Evolutionary conservation across 1,140 invertebrate genomes (phyloP).

Genomic region (Heliconius eleuchia): DNA sequence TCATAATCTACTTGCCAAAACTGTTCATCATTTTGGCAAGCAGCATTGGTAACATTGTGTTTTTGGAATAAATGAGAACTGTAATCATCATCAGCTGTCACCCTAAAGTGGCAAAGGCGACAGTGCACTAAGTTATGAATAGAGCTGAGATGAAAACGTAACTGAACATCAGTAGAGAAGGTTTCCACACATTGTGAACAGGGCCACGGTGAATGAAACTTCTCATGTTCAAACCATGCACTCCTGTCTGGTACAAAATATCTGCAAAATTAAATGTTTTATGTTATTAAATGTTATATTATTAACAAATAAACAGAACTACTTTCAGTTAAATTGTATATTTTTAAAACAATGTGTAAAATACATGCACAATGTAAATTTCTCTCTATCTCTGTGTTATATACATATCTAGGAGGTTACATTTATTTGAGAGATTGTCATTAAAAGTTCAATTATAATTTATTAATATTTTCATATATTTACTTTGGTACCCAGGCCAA

Average conservation of each 20-base stretch:
- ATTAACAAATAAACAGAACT: not conserved
- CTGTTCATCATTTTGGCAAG: conserved; percentile 55
- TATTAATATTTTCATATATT: no score
- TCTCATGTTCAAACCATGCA: conserved; percentile 60
- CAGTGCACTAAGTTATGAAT: conserved; percentile 74
- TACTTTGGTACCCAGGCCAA: no score
- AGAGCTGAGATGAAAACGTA: conserved; percentile 61
- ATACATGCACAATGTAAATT: no score
- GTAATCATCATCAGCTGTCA: conserved; percentile 66
- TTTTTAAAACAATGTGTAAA: no score
- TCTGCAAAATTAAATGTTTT: conserved; percentile 50
- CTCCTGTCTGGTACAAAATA: conserved; percentile 72
- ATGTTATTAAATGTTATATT: no score
- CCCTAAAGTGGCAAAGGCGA: conserved; percentile 71
- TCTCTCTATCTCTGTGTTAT: no score
- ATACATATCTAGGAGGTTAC: no score
- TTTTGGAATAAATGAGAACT: conserved; percentile 70
- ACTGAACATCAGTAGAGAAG: conserved; percentile 55
- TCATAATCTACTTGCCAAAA: conserved; percentile 67
- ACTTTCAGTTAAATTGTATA: no score
- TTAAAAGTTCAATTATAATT: no score
- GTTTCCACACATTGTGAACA: conserved; percentile 75
- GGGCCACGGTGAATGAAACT: conserved; percentile 72
- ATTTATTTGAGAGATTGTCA: no score
- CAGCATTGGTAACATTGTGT: conserved; percentile 65